Evolutionary conservation across 2,797 vertebrate species (phyloP), one percentile per base, ranked within the genome.

Genomic region (Coluber constrictor): DNA sequence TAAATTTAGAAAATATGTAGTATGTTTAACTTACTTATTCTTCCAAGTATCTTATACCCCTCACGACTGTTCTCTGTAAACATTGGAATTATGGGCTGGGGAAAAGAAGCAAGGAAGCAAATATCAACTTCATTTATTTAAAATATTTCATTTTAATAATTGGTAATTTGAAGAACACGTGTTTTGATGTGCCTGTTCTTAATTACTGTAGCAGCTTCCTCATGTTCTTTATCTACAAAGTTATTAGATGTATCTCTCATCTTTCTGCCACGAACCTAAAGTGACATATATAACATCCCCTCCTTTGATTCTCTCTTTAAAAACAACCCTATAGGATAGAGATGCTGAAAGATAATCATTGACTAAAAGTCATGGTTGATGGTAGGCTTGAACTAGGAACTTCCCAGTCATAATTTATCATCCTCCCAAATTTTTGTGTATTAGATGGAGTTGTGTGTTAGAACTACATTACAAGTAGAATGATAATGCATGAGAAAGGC

Each of bases 31-130:
- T 98, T 98, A 98, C 98, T 96, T 94, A 98, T 96, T 2, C 97
- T 98, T 97, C 98, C 98, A 93, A 98, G 96, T 93, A 98, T 98
- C 93, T 98, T 96, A 97, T 98, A 98, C 92, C 98, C 98, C 96
- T 98, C 98, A 57, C 98, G 97, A 61, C 98, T 74, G 90, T 98
- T 98, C 94, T 98, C 98, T 86, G 98, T 98, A 97, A 98, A 98
- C 98, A 98, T 98, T 86, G 98, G 98, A 96, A 98, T 98, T 91
- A 98, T 96, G 95, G 98, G 97, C 98, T 98, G 83, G 61, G 79
- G 66, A 90, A 90, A 86, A 60, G 95, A 89, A 86, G 90, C 3
- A 95, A 54, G 7, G 7, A 27, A 63, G 47, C 54, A 92, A 90
- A 70, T 86, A 51, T 20, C 29, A 88, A 18, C 18, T 32, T 87